Evolutionary conservation across 2,888 invertebrate genomes (phyloP), one percentile per base, ranked within the genome.

Genomic region (Cyrtodaria siliqua): DNA sequence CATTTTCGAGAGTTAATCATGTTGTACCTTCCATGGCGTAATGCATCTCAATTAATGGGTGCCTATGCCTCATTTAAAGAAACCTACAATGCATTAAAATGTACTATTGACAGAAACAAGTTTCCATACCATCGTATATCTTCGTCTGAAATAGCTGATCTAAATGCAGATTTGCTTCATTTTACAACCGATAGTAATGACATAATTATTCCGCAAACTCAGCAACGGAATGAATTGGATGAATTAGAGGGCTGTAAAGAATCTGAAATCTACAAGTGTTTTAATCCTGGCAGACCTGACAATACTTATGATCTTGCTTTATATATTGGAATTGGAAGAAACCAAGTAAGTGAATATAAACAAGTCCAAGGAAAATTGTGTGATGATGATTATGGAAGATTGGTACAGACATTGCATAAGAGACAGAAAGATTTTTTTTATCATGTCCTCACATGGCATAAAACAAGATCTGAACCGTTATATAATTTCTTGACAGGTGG

Each of bases 1-100:
- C 49, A 73, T 60, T 75, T 49, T 44, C 49, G 76, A 44, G 67
- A 79, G 63, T 42, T 27, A 20, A 33, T 88, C 0, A 81, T 89
- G 86, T 78, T 90, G 16, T 89, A 69, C 63, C 3, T 62, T 0
- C 86, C 89, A 9, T 90, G 88, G 88, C 64, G 88, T 60, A 50
- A 88, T 63, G 89, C 88, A 73, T 16, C 64, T 14, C 23, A 4
- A 16, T 8, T 79, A 14, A 63, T 76, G 16, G 73, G 49, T 18
- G 42, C 52, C 12, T 63, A 2, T 56, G n/a, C 66, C 6, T 52
- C 72, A 27, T 77, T 62, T 55, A 29, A 66, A 53, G 68, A 72
- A 55, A 27, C 29, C 27, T 72, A 62, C 16, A 55, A 55, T 55
- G 55, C 26, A 29, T 9, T 12, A 16, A 26, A 55, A 33, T 8